Percentiles rank a stretch among this genome's conserved stretches.
phyloP scores from a whole-genome alignment of 2,888 invertebrate genomes.

The Alitta virens region DNA sequence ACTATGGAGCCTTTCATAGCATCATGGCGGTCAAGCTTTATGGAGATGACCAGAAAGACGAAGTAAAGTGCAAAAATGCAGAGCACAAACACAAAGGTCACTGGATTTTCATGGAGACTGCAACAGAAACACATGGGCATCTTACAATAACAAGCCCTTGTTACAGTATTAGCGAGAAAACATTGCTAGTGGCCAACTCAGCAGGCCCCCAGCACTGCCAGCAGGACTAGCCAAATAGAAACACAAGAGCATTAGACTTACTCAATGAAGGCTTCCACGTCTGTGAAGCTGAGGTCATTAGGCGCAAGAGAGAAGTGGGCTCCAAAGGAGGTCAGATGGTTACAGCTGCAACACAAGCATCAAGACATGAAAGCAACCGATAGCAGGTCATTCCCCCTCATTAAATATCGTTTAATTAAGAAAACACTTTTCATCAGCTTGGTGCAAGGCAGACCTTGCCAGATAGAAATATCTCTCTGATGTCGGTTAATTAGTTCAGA shows the following conservation, averaged over 20 bases:
- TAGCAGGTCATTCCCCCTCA: not conserved
- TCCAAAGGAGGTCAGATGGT: conserved; percentile 51
- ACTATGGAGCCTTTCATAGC: conserved; percentile 38
- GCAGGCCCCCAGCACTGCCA: not conserved
- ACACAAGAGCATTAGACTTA: conserved; percentile 25
- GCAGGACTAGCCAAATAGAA: not conserved
- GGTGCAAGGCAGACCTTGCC: no score
- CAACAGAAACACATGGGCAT: conserved; percentile 9
- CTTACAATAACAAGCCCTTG: not conserved
- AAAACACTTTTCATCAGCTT: no score
- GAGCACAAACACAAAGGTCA: conserved; percentile 37
- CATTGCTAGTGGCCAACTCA: not conserved
- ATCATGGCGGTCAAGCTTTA: conserved; percentile 40
- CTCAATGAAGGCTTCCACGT: conserved; percentile 49
- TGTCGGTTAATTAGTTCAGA: no score
- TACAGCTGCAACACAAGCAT: conserved; percentile 34
- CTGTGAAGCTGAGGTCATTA: conserved; percentile 34
- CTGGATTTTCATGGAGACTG: conserved; percentile 44
- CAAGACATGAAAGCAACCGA: not conserved
- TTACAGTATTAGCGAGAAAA: not conserved
- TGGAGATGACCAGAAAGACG: conserved; percentile 37
- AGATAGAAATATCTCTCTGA: no score
- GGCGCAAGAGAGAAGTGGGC: conserved; percentile 42
- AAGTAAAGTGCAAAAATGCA: conserved; percentile 40
- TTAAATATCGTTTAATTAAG: not conserved